Conservation (phyloP, 2,797 vertebrate genomes). For the Thripadectes ignobilis region DNA sequence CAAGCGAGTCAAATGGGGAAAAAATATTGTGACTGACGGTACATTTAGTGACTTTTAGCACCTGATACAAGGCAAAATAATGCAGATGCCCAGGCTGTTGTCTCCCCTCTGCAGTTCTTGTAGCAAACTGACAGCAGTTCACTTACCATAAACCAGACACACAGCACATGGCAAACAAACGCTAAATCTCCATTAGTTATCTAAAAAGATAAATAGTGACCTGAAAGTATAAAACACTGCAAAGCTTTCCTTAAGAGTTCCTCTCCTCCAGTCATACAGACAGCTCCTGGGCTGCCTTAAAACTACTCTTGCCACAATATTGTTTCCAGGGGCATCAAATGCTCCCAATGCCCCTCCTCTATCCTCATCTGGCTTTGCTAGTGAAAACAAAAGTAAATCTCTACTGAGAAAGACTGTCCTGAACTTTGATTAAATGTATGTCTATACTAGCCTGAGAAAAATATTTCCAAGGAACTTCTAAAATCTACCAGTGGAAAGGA, state of each 20-base stretch:
- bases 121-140: not conserved
- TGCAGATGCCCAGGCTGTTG: not conserved
- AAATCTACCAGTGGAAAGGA: not conserved
- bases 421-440: not conserved
- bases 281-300: not conserved
- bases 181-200: not conserved
- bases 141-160: not conserved
- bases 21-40: constrained; percentile 18
- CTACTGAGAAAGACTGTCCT: not conserved
- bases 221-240: not conserved
- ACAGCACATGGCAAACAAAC: not conserved
- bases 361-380: not conserved
- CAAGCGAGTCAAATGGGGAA: constrained; percentile 56
- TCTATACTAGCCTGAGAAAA: not conserved
- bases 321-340: not conserved
- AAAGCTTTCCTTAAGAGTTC: not conserved
- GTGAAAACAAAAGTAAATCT: not conserved
- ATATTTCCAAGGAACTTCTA: not conserved
- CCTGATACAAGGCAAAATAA: constrained; percentile 59
- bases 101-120: not conserved
- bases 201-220: not conserved
- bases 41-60: constrained; percentile 45
- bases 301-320: not conserved
- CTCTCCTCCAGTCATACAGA: not conserved
- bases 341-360: not conserved